Percentiles rank a stretch among this genome's conserved stretches.
Evolutionary conservation across 2,797 vertebrate species (phyloP).

Genomic region (Cichlasoma orientale): DNA sequence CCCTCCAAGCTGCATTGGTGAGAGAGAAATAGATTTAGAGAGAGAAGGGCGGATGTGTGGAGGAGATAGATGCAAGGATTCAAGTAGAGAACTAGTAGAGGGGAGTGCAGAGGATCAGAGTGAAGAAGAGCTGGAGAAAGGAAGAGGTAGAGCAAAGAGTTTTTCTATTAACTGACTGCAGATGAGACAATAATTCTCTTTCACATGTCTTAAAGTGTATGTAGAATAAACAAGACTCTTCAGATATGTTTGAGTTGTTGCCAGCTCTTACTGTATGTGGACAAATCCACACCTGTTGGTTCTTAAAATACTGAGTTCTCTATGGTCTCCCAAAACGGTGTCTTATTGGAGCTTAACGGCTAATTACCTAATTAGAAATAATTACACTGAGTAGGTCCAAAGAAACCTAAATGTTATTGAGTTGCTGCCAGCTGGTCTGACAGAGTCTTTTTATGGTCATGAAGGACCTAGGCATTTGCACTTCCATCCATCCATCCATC

Average conservation of each 20-base stretch:
- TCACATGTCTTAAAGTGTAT: constrained; percentile 41
- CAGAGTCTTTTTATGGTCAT: background rate
- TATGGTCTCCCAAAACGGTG: constrained; percentile 30
- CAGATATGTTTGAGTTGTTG: constrained; percentile 39
- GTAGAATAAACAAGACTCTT: constrained; percentile 51
- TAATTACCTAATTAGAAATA: constrained; percentile 69
- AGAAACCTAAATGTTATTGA: constrained; percentile 48
- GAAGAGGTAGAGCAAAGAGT: constrained; percentile 1
- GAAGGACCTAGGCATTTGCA: background rate
- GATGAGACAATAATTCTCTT: constrained; percentile 32
- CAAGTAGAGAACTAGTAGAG: background rate
- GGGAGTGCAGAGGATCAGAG: constrained; percentile 26
- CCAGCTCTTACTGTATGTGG: constrained; percentile 53
- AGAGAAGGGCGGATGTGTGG: constrained; percentile 10
- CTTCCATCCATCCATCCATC: too few relatives aligned
- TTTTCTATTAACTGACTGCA: constrained; percentile 46
- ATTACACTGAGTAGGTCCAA: constrained; percentile 61
- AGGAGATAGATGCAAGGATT: constrained; percentile 33
- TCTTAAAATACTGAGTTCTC: constrained; percentile 41
- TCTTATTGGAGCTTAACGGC: constrained; percentile 57
- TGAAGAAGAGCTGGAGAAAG: constrained; percentile 27
- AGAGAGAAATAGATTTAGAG: constrained; percentile 58
- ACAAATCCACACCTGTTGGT: constrained; percentile 49
- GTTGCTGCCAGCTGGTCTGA: constrained; percentile 44
- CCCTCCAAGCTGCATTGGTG: constrained; percentile 97